Evolutionary conservation across 2,888 invertebrate species (phyloP).

Genomic region (Pelosia muscerda): DNA sequence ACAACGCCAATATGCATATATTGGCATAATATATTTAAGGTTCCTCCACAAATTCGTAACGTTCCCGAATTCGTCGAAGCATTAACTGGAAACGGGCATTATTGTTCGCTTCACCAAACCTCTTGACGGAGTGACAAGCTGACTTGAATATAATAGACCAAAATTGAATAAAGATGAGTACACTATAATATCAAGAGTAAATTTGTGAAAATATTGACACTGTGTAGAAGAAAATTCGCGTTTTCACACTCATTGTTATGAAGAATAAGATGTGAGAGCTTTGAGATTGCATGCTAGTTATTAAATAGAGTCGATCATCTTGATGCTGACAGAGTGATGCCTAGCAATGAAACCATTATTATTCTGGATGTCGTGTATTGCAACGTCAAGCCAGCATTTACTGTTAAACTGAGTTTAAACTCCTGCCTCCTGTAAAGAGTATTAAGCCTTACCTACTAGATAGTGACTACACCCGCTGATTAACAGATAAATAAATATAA

Average conservation of each 20-base stretch:
- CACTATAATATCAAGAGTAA: background rate
- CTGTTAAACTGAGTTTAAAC: too few species aligned
- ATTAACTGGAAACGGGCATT: slow-evolving; percentile 75
- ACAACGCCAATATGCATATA: slow-evolving; percentile 48
- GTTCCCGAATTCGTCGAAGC: slow-evolving; percentile 69
- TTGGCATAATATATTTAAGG: slow-evolving; percentile 64
- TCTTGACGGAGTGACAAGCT: slow-evolving; percentile 60
- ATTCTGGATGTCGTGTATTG: too few species aligned
- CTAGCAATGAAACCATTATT: too few species aligned
- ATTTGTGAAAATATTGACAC: background rate
- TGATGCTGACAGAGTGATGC: too few species aligned
- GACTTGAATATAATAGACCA: slow-evolving; percentile 67
- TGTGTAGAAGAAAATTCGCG: background rate
- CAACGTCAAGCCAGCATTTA: too few species aligned
- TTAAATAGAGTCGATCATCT: background rate
- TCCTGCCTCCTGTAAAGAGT: too few species aligned
- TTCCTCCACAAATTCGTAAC: slow-evolving; percentile 63
- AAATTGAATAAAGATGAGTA: slow-evolving; percentile 66
- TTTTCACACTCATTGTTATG: background rate
- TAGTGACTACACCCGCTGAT: too few species aligned
- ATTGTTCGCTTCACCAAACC: slow-evolving; percentile 70
- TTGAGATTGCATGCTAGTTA: background rate
- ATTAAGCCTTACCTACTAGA: too few species aligned
- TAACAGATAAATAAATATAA: too few species aligned
- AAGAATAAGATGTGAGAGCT: background rate